phyloP scores from a whole-genome alignment of 1,140 invertebrate genomes.

The Diorhabda sublineata region DNA sequence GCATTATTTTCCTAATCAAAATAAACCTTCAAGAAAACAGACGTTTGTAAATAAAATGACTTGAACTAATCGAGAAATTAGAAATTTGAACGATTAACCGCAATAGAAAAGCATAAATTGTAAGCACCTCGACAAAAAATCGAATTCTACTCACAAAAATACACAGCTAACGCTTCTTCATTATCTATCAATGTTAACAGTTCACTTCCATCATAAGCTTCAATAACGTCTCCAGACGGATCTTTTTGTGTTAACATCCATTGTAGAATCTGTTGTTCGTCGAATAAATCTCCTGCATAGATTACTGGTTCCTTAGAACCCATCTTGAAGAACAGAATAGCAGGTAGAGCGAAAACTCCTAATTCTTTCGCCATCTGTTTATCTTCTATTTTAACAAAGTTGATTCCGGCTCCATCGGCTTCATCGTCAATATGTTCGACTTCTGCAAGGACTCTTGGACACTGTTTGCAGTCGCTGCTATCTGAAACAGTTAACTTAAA shows the following conservation, averaged over 20 bases:
- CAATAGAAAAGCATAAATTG: too few species aligned
- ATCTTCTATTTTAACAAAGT: slow-evolving; percentile 91
- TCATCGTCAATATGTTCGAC: slow-evolving; percentile 93
- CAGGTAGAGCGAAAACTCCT: slow-evolving; percentile 84
- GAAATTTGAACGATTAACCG: too few species aligned
- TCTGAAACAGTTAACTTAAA: slow-evolving; percentile 61
- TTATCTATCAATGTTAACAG: slow-evolving; percentile 76
- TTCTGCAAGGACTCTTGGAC: slow-evolving; percentile 78
- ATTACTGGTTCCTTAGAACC: slow-evolving; percentile 88
- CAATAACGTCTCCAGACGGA: slow-evolving; percentile 84
- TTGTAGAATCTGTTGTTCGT: slow-evolving; percentile 81
- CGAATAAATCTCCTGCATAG: slow-evolving; percentile 87
- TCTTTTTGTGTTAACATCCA: slow-evolving; percentile 90
- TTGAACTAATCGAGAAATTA: too few species aligned
- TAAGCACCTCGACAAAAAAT: neutral
- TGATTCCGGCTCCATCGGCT: slow-evolving; percentile 85
- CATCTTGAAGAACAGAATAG: slow-evolving; percentile 84
- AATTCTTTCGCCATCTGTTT: slow-evolving; percentile 79
- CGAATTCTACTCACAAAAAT: slow-evolving; percentile 78
- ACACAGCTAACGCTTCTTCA: slow-evolving; percentile 80
- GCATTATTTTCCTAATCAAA: too few species aligned
- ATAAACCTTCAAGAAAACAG: too few species aligned
- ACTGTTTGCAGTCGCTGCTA: slow-evolving; percentile 92
- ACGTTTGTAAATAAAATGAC: too few species aligned
- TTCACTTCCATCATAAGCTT: slow-evolving; percentile 79